phyloP scores from a whole-genome alignment of 2,113 vertebrate genomes.

The Glareola pratincola region DNA sequence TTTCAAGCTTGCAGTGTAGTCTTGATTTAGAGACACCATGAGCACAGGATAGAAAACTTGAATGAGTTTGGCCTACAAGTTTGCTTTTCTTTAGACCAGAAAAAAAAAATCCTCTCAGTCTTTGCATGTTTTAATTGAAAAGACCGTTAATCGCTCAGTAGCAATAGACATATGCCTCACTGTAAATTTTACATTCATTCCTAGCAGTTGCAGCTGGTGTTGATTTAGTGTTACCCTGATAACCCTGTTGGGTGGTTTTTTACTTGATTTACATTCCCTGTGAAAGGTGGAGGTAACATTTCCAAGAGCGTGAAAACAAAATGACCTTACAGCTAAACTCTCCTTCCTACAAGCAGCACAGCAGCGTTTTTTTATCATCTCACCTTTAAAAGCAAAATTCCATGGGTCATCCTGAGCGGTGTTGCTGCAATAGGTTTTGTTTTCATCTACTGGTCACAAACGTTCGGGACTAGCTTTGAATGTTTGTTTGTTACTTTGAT shows the following conservation, averaged over 20 bases:
- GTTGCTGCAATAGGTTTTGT: neutral
- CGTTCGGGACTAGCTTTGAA: neutral
- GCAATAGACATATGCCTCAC: constrained; percentile 29
- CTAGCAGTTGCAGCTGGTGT: constrained; percentile 36
- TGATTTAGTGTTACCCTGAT: constrained; percentile 64
- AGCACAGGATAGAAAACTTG: neutral
- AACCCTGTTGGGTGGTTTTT: constrained; percentile 59
- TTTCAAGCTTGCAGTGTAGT: neutral
- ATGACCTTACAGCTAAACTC: constrained; percentile 49
- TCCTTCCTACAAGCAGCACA: neutral
- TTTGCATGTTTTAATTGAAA: constrained; percentile 35
- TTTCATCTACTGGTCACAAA: neutral
- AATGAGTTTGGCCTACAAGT: neutral
- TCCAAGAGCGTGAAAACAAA: constrained; percentile 39
- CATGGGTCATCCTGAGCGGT: neutral
- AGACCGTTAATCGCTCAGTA: neutral
- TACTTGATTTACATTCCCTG: constrained; percentile 53
- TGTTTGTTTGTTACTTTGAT: neutral
- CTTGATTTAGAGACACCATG: neutral
- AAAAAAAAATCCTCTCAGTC: neutral
- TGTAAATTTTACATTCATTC: constrained; percentile 40
- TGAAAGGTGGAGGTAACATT: constrained; percentile 43
- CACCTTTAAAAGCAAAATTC: constrained; percentile 27
- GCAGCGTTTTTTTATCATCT: neutral
- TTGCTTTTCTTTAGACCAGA: neutral